Conservation (phyloP, 2,888 invertebrate species). For the Camponotus fellah region DNA sequence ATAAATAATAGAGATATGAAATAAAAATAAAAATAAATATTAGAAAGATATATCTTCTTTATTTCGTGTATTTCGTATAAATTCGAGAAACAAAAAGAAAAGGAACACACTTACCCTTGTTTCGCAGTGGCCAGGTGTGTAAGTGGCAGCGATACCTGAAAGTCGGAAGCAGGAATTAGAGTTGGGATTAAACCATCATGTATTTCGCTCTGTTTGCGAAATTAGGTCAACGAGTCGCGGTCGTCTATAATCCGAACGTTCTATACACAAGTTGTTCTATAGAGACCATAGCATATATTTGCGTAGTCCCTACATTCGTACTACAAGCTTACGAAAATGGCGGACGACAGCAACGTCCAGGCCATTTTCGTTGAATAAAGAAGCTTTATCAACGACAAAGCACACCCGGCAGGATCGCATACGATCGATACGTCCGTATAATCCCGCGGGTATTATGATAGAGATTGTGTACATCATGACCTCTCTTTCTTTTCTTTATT, state of each 20-base stretch:
- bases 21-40: neutral
- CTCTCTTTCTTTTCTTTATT: slow-evolving; percentile 8
- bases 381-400: slow-evolving; percentile 41
- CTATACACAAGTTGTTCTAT: slow-evolving; percentile 1
- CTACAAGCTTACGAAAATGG: slow-evolving; percentile 29
- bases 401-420: slow-evolving; percentile 7
- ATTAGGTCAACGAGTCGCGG: slow-evolving; percentile 34
- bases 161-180: slow-evolving; percentile 62
- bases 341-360: neutral
- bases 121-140: slow-evolving; percentile 78
- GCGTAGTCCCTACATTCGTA: neutral
- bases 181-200: slow-evolving; percentile 29
- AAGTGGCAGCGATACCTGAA: slow-evolving; percentile 79
- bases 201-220: neutral
- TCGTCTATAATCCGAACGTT: slow-evolving; percentile 25
- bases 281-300: slow-evolving; percentile 26
- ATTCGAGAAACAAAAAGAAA: slow-evolving; percentile 32
- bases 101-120: slow-evolving; percentile 78
- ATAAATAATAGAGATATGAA: neutral
- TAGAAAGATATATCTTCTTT: neutral
- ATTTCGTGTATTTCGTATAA: neutral
- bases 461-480: slow-evolving; percentile 1
- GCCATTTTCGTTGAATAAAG: slow-evolving; percentile 24
- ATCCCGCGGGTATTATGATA: slow-evolving; percentile 38
- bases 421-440: slow-evolving; percentile 40